Base-by-base conservation (phyloP, 2,797 vertebrate species). In the Lemur catta region DNA sequence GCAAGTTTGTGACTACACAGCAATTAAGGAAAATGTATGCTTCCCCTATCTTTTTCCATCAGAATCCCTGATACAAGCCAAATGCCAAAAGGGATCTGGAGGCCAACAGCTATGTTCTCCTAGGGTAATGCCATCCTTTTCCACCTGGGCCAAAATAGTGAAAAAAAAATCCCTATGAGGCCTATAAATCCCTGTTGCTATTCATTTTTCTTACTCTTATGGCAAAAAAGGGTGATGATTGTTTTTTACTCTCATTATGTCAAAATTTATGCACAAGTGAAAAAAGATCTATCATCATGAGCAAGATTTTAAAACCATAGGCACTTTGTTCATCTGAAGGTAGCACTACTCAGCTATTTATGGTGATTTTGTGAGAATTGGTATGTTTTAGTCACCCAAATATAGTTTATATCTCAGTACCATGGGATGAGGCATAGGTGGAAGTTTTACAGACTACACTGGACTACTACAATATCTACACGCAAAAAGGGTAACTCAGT, bases 11-110 rank as follows among this genome's bases (percentile, higher is more conserved):
- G 76, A 97, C 95, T 94, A 96, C 59, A 96, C 50, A 91, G 72
- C 71, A 96, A 93, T 97, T 96, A 91, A 94, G 75, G 46, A 96
- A 94, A 97, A 97, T 86, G 28, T 89, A 94, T 89, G 38, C 41
- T 91, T 82, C 46, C 75, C 61, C 48, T 82, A 93, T 91, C 57
- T 89, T 89, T 97, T 90, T 75, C 76, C 69, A 85, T 96, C 89
- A 94, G 87, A 87, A 97, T 33, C 52, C 41, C 33, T 89, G 33
- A 93, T 80, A 95, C 20, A 84, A 96, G 63, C 33, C 95, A 97
- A 97, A 52, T 94, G 41, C 43, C 89, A 96, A 95, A 96, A 89
- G 12, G 69, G 46, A 75, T 92, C 81, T 92, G 50, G 43, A 97
- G 8, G 59, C 75, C 67, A 85, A 95, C 41, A 93, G 35, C 69